A percentile compares a stretch with the other conserved stretches of the same genome.
phyloP scores from a whole-genome alignment of 2,888 invertebrate genomes.

The Cataglyphis albicans region DNA sequence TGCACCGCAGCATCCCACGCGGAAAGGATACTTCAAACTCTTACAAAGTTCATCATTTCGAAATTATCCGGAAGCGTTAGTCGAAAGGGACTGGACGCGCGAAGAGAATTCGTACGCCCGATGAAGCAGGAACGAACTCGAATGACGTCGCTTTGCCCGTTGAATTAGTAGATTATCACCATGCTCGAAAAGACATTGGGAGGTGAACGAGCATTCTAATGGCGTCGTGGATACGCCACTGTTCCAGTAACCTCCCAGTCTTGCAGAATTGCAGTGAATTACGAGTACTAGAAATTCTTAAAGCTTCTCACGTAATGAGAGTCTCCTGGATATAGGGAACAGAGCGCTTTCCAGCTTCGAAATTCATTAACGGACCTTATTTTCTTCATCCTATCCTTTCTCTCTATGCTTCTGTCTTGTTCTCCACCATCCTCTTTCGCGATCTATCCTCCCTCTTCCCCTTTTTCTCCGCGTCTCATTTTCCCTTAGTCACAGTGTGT shows the following conservation, averaged over 20 bases:
- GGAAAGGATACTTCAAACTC: conserved; percentile 11
- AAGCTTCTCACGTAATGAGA: conserved; percentile 83
- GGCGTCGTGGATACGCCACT: conserved; percentile 70
- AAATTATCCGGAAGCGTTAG: conserved; percentile 22
- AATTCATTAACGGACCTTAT: conserved; percentile 79
- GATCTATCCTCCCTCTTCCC: conserved; percentile 32
- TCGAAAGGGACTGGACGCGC: conserved; percentile 9
- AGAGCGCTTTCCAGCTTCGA: conserved; percentile 73
- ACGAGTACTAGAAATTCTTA: conserved; percentile 78
- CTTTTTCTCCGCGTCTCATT: conserved; percentile 53
- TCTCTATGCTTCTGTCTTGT: conserved; percentile 57
- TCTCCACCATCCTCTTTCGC: conserved; percentile 48
- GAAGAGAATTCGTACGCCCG: conserved; percentile 26
- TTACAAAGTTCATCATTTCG: conserved; percentile 35
- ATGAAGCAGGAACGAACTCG: conserved; percentile 28
- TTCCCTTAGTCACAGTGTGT: conserved; percentile 58
- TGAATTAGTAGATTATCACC: conserved; percentile 77
- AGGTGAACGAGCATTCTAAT: conserved; percentile 74
- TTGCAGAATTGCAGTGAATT: conserved; percentile 76
- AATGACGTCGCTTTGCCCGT: conserved; percentile 46
- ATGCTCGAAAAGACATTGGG: conserved; percentile 59
- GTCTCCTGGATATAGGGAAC: conserved; percentile 74
- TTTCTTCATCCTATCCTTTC: conserved; percentile 65
- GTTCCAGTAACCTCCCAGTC: conserved; percentile 72
- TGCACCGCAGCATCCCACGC: neutral